Evolutionary conservation across 2,888 invertebrate genomes (phyloP).

Genomic region (Adineta ricciae): DNA sequence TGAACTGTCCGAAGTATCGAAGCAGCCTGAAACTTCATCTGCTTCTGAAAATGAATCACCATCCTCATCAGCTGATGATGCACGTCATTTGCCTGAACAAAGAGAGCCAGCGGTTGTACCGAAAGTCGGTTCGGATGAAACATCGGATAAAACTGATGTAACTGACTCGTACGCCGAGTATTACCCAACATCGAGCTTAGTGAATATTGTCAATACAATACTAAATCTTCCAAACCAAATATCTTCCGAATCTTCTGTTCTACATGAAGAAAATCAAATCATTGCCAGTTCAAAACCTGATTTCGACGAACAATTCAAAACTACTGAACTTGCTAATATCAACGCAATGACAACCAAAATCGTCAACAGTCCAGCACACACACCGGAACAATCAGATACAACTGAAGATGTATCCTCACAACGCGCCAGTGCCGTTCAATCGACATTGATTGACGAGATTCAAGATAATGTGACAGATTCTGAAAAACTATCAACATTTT

Average conservation of each 20-base stretch:
- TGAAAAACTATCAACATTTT: neutral
- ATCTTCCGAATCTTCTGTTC: neutral
- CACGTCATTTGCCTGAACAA: neutral
- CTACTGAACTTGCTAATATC: neutral
- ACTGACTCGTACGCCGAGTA: neutral
- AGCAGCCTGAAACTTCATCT: too few species aligned
- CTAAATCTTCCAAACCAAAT: neutral
- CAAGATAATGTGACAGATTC: neutral
- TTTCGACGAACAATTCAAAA: neutral
- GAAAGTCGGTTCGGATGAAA: too few species aligned
- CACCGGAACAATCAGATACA: neutral
- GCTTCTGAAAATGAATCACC: neutral
- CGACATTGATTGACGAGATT: neutral
- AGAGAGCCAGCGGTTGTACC: neutral
- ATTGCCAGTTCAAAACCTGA: neutral
- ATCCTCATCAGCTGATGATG: neutral
- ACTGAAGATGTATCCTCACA: neutral
- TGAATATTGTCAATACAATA: neutral
- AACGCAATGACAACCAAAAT: neutral
- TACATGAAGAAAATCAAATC: neutral
- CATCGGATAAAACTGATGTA: neutral
- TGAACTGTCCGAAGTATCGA: too few species aligned
- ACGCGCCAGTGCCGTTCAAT: neutral
- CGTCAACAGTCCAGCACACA: neutral
- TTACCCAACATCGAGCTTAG: neutral